Percentiles rank a stretch among this genome's conserved stretches.
Evolutionary conservation across 1,140 invertebrate species (phyloP).

Genomic region (Cotesia glomerata): DNA sequence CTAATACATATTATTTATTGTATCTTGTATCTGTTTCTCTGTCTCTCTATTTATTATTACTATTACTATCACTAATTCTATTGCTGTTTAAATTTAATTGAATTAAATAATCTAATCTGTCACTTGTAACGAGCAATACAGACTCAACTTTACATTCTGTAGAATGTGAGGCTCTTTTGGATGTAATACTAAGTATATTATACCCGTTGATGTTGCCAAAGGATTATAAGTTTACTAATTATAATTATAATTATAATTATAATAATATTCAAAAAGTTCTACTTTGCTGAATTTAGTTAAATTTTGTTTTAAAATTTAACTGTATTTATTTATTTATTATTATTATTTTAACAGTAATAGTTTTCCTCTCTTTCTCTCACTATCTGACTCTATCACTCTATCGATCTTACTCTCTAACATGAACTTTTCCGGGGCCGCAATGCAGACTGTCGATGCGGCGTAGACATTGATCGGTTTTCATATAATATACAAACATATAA

Average conservation of each 20-base stretch:
- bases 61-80: neutral
- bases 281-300: too few species aligned
- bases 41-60: neutral
- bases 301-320: neutral
- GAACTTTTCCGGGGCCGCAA: conserved; percentile 11
- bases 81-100: too few species aligned
- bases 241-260: neutral
- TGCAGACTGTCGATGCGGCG: conserved; percentile 21
- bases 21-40: neutral
- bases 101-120: too few species aligned
- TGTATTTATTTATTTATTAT: neutral
- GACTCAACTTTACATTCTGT: too few species aligned
- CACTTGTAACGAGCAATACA: too few species aligned
- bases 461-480: conserved; percentile 15
- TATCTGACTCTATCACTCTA: conserved; percentile 29
- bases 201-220: neutral
- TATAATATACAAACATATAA: conserved; percentile 3
- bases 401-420: conserved; percentile 16
- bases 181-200: neutral
- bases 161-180: too few species aligned
- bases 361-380: conserved; percentile 28
- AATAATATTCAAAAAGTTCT: too few species aligned
- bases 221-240: neutral
- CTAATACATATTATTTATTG: too few species aligned
- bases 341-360: conserved; percentile 11